These are phyloP conservation scores for Oconnorella tubifera DNA, from an alignment of 2,888 invertebrate species.

Conservation along the genomic window DNA sequence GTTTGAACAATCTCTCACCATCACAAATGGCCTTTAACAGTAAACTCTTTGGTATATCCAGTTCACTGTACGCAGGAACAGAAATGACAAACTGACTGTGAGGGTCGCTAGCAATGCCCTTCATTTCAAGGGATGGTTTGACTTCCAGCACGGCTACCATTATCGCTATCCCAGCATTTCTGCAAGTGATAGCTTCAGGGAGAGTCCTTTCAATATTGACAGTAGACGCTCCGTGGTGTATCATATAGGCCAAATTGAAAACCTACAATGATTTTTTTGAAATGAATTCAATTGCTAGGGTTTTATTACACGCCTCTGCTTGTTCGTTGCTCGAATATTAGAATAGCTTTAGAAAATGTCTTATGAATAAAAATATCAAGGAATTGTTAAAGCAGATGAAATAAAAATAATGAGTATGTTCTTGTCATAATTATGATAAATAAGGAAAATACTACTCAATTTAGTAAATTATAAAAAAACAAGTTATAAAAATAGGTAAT, in stretches of 20 bases:
- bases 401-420: no score
- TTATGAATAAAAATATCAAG: no score
- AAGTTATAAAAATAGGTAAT: background rate
- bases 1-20: no score
- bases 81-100: slow-evolving; percentile 23
- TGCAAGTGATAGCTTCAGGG: slow-evolving; percentile 27
- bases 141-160: slow-evolving; percentile 22
- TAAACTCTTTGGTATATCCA: slow-evolving; percentile 12
- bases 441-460: background rate
- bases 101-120: slow-evolving; percentile 32
- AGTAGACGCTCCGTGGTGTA: slow-evolving; percentile 48
- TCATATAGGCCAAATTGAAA: slow-evolving; percentile 32
- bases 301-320: no score
- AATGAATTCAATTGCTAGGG: no score
- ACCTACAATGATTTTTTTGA: no score
- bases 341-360: no score
- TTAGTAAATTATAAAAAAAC: background rate
- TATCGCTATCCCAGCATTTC: slow-evolving; percentile 29
- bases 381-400: no score
- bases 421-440: no score
- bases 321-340: no score
- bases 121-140: slow-evolving; percentile 24
- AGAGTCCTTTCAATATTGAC: slow-evolving; percentile 22
- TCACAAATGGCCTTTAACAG: slow-evolving; percentile 25
- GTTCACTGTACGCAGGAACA: slow-evolving; percentile 22